Evolutionary conservation across 2,888 invertebrate genomes (phyloP), one percentile per base, ranked within the genome.

Genomic region (Monoplex corrugatus): DNA sequence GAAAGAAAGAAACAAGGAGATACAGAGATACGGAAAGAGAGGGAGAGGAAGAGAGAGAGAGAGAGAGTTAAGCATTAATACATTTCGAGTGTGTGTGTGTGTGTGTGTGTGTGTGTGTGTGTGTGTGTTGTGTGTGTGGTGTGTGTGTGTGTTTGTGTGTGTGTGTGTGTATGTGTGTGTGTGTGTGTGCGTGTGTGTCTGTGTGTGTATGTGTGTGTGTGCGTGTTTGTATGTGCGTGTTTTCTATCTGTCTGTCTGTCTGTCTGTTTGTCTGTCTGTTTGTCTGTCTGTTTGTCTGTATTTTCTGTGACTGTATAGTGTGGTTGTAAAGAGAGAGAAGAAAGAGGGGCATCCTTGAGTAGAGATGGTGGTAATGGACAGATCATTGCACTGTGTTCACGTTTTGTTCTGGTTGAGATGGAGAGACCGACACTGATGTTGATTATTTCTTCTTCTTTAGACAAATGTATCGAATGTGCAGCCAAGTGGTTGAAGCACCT

Each of bases 21-120:
- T 8, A 82, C 23, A 82, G 43, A 82, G 43, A n/a, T 28, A 82
- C 5, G 3, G 19, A 82, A 2, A 75, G 28, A 32, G n/a, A 13
- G 6, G 35, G 13, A 75, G 13, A 35, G 6, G 35, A 6, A 75
- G 6, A 75, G 5, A 75, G 75, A 35, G 35, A 35, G 35, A 80
- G 78, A 80, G 23, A 6, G 23, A 80, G 78, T 40, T 6, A 23
- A 6, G 40, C 5, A 28, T 23, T 28, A 23, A 68, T 28, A 68
- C 10, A 68, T 28, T n/a, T 68, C 45, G 44, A 28, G 83, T 83
- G 83, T 45, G 83, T 83, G 83, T 82, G 80, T 82, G 80, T 82
- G 80, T 43, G 80, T 82, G 80, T 82, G 80, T 82, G 80, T 82
- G 80, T 82, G 80, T 82, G 80, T 82, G 80, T 82, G 80, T 82